Evolutionary conservation across 1,140 invertebrate genomes (phyloP), one percentile per base, ranked within the genome.

Genomic region (Magallana gigas): DNA sequence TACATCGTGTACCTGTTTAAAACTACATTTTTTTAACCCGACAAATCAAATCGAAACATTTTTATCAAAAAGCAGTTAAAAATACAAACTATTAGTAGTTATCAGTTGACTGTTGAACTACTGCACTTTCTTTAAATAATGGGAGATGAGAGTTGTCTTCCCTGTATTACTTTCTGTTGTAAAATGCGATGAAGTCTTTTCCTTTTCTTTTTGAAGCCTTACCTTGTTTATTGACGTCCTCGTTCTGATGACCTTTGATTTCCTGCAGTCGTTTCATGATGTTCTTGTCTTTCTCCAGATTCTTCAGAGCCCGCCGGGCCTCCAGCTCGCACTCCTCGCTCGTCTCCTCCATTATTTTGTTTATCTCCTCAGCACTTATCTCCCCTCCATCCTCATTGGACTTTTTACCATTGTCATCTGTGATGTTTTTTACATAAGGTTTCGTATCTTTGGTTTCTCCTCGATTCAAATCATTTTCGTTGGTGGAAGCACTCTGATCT

Each of bases 241-340:
- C 85, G 85, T 92, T 93, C 57, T 89, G 89, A 56, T 86, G 84
- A 85, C 91, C 87, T 81, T 93, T 92, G 23, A 92, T 86, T 83
- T 91, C 89, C 29, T 91, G 91, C 68, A 93, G 89, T 64, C 85
- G 91, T 64, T 92, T 92, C 91, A 91, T 92, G 36, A 94, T 90
- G 76, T 93, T 91, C 57, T 93, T 93, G 87, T 94, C 93, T 76
- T 93, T 91, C 84, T 93, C 58, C 18, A 94, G 87, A 84, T 90
- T 93, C 57, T 90, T 87, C n/a, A 94, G 36, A 7, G 93, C 93
- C 71, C 88, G 91, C 68, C 92, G 83, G 8, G 93, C 93, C 87
- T 94, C 94, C 8, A 90, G 8, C 85, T 94, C 92, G 85, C 93
- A 71, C 64, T 94, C 91, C 23, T 89, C 62, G n/a, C 92, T 91